Conservation (phyloP, 2,113 vertebrate genomes). For the Coracopsis vasa region DNA sequence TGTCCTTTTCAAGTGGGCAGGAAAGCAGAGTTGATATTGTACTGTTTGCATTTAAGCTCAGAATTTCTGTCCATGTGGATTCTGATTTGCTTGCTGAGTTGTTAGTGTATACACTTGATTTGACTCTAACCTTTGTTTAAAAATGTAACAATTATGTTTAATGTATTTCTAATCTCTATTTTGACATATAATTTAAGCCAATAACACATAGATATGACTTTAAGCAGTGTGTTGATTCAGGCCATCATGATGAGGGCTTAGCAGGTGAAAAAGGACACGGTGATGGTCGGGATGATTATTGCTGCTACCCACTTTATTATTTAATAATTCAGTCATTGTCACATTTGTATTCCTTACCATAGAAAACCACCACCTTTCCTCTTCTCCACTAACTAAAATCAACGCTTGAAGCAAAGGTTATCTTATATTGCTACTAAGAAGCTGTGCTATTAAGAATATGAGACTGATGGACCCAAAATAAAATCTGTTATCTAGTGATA, state of each 20-base stretch:
- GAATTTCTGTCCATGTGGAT: neutral
- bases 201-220: neutral
- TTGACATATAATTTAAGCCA: neutral
- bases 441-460: neutral
- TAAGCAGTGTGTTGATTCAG: neutral
- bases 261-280: neutral
- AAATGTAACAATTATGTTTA: neutral
- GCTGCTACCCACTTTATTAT: neutral
- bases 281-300: accelerated
- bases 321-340: neutral
- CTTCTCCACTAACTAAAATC: neutral
- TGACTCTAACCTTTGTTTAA: neutral
- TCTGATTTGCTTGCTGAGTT: neutral
- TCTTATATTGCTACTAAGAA: neutral
- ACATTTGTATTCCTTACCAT: neutral
- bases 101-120: neutral
- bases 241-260: neutral
- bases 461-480: neutral
- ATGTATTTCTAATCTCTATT: neutral
- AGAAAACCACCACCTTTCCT: neutral
- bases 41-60: neutral
- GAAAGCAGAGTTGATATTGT: neutral
- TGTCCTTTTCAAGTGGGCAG: neutral
- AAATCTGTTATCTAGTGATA: neutral
- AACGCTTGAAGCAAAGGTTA: neutral